Conservation (phyloP, 2,797 vertebrate species). For the Margarornis squamiger region DNA sequence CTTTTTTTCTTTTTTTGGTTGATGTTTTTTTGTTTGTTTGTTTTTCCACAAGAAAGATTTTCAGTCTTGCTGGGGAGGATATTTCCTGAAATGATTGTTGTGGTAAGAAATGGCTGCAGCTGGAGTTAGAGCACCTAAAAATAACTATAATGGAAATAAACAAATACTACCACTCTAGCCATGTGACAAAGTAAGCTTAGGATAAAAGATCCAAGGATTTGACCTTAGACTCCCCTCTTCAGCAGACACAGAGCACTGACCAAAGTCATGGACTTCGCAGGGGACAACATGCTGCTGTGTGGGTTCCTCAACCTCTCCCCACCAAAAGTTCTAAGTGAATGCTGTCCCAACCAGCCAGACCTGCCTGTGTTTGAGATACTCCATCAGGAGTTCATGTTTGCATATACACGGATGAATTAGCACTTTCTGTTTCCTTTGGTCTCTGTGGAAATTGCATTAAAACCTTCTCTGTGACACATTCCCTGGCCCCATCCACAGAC, state of each 20-base stretch:
- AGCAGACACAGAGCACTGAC: not conserved
- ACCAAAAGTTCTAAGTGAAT: not conserved
- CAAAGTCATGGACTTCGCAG: too few relatives aligned
- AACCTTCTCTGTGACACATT: not conserved
- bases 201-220: not conserved
- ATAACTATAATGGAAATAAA: constrained; percentile 9
- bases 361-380: not conserved
- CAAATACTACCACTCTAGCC: not conserved
- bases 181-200: not conserved
- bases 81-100: not conserved
- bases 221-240: not conserved
- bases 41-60: not conserved
- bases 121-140: constrained; percentile 17
- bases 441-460: not conserved
- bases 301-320: not conserved
- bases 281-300: not conserved
- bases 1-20: not conserved
- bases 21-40: not conserved
- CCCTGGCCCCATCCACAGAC: not conserved
- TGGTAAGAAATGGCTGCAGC: not conserved
- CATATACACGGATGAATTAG: not conserved
- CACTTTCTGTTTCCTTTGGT: not conserved
- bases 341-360: not conserved
- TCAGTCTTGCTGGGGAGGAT: not conserved
- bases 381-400: not conserved